Evolutionary conservation across 2,113 vertebrate genomes (phyloP), one percentile per base, ranked within the genome.

Genomic region (Platanista minor): DNA sequence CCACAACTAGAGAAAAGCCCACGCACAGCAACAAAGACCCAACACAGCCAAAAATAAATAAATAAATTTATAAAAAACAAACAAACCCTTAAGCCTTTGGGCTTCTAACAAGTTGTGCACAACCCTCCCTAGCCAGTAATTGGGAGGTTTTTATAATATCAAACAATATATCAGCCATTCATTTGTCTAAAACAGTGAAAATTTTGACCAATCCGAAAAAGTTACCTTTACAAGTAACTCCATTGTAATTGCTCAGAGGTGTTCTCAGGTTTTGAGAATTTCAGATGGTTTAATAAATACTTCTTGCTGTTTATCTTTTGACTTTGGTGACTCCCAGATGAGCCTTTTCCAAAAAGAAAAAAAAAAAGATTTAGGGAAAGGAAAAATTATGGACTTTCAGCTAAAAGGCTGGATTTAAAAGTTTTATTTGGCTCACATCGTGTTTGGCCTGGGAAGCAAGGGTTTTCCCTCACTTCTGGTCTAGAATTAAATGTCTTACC

Each of bases 281-380:
- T 57, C 8, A 69, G 20, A 54, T 72, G 10, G 72, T 15, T 87
- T 92, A 64, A 62, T 52, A 96, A 97, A 72, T n/a, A 64, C 80
- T 59, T 66, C 89, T 96, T 88, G 4, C 6, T 94, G 1, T 54
- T 87, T 87, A 87, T 57, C 82, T 92, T 97, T 97, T 97, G 74
- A 75, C 31, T 71, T 95, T 64, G 46, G 67, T 71, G 46, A 91
- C 67, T 94, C 93, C 39, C 25, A 39, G 41, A 71, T 90, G 61
- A 94, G 91, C 61, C 13, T 85, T 84, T 14, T 95, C 67, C 12
- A 67, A 90, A 90, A 78, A 83, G 95, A 84, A 39, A 75, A 91
- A 86, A 97, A 91, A 64, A 21, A 97, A 78, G 0, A 52, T 72
- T 97, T 94, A 91, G 82, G 57, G 49, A 97, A 96, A 96, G 27